phyloP scores from a whole-genome alignment of 1,140 invertebrate genomes.

The Coelopa frigida region DNA sequence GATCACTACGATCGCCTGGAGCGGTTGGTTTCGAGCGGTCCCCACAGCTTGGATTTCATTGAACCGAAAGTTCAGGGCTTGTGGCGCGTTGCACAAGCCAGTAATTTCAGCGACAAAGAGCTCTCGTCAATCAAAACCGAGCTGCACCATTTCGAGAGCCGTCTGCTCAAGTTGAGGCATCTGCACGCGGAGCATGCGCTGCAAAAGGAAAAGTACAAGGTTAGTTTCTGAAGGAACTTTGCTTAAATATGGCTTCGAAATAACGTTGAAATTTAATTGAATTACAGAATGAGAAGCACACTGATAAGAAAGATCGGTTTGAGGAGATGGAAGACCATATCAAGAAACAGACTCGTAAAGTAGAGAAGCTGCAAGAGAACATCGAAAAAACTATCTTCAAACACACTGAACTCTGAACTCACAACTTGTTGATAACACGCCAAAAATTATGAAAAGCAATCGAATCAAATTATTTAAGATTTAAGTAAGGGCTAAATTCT shows the following conservation, averaged over 20 bases:
- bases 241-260: neutral
- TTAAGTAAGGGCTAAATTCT: too few species aligned
- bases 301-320: slow-evolving; percentile 55
- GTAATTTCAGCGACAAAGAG: slow-evolving; percentile 75
- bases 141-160: slow-evolving; percentile 78
- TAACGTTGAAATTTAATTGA: neutral
- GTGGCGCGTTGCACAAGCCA: slow-evolving; percentile 72
- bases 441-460: neutral
- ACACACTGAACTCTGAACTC: slow-evolving; percentile 62
- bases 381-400: slow-evolving; percentile 70
- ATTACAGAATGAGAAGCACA: slow-evolving; percentile 51
- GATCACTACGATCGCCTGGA: slow-evolving; percentile 75
- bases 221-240: slow-evolving; percentile 21
- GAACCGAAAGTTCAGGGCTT: slow-evolving; percentile 83
- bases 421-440: neutral
- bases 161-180: slow-evolving; percentile 74
- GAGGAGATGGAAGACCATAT: slow-evolving; percentile 63
- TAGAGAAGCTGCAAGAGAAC: slow-evolving; percentile 79
- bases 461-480: neutral
- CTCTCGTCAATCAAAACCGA: slow-evolving; percentile 78
- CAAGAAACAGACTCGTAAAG: slow-evolving; percentile 72
- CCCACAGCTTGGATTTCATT: slow-evolving; percentile 75
- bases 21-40: slow-evolving; percentile 58
- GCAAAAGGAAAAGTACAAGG: slow-evolving; percentile 56
- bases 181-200: slow-evolving; percentile 69